Evolutionary conservation across 2,888 invertebrate species (phyloP).

Genomic region (Liodrosophila aerea): DNA sequence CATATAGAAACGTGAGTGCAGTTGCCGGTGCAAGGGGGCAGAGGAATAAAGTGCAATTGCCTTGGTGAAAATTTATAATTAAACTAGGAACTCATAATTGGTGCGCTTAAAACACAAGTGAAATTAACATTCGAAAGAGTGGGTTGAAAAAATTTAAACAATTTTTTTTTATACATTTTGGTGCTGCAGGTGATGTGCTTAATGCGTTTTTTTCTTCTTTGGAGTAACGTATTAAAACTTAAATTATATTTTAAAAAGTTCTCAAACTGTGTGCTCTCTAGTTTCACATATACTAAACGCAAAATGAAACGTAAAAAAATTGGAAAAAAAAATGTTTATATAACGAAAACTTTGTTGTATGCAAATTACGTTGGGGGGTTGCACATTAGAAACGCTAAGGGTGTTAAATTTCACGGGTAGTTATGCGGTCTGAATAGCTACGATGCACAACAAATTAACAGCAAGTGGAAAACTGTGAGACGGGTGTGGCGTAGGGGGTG

Average conservation of each 20-base stretch:
- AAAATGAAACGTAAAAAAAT: conserved; percentile 12
- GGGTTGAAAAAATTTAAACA: conserved; percentile 29
- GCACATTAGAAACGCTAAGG: conserved; percentile 60
- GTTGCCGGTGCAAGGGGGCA: conserved; percentile 5
- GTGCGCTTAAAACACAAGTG: conserved; percentile 56
- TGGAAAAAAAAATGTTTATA: conserved; percentile 23
- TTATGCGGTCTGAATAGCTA: conserved; percentile 52
- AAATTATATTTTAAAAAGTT: conserved; percentile 48
- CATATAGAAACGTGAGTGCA: neutral
- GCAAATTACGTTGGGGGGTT: conserved; percentile 62
- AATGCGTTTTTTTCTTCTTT: conserved; percentile 16
- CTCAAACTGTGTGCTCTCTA: conserved; percentile 29
- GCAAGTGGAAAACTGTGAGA: conserved; percentile 12
- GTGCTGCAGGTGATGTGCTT: conserved; percentile 65
- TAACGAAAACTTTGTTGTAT: conserved; percentile 57
- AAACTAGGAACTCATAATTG: conserved; percentile 57
- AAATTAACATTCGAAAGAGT: conserved; percentile 29
- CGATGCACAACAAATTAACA: conserved; percentile 40
- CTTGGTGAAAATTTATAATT: conserved; percentile 51
- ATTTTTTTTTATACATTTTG: conserved; percentile 22
- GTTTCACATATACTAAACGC: conserved; percentile 28
- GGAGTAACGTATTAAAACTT: conserved; percentile 32
- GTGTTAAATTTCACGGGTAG: conserved; percentile 64
- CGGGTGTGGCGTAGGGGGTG: conserved; percentile 20
- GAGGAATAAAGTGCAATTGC: conserved; percentile 17